Percentiles rank a stretch among this genome's conserved stretches.
Conservation (phyloP, 1,140 invertebrate species). For the Aphaenogaster rudis region DNA sequence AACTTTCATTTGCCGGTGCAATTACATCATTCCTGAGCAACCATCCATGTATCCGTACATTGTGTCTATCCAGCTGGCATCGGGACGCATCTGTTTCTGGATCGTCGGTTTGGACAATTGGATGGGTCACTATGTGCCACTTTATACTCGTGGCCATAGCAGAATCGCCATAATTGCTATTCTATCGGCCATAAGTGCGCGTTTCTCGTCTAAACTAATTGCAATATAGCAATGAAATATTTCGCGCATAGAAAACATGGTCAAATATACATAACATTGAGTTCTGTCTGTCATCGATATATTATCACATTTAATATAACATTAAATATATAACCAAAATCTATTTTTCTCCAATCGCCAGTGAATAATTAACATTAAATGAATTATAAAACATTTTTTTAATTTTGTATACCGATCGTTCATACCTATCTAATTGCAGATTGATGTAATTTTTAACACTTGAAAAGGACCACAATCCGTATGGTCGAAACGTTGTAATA, state of each 20-base stretch:
- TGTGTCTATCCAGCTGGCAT: slow-evolving; percentile 71
- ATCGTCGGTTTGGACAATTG: slow-evolving; percentile 71
- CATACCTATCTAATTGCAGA: too few relatives aligned
- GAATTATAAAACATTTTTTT: too few relatives aligned
- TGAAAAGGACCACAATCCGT: too few relatives aligned
- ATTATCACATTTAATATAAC: background rate
- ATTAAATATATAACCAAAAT: background rate
- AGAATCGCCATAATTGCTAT: background rate
- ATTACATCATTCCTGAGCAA: slow-evolving; percentile 78
- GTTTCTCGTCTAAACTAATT: background rate
- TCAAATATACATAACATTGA: background rate
- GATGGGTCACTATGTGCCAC: background rate
- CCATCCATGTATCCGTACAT: slow-evolving; percentile 81
- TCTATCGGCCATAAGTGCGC: background rate
- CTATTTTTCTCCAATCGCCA: too few relatives aligned
- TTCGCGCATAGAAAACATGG: background rate
- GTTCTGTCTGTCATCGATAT: background rate
- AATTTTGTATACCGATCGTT: too few relatives aligned
- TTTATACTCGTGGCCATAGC: slow-evolving; percentile 6
- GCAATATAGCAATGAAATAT: background rate
- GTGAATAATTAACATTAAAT: too few relatives aligned
- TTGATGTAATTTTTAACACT: too few relatives aligned
- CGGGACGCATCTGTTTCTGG: slow-evolving; percentile 71
- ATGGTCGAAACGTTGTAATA: too few relatives aligned
- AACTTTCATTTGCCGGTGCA: slow-evolving; percentile 64